These are phyloP conservation scores for Campoletis raptor DNA, from an alignment of 2,888 invertebrate genomes.

Conservation along the genomic window DNA sequence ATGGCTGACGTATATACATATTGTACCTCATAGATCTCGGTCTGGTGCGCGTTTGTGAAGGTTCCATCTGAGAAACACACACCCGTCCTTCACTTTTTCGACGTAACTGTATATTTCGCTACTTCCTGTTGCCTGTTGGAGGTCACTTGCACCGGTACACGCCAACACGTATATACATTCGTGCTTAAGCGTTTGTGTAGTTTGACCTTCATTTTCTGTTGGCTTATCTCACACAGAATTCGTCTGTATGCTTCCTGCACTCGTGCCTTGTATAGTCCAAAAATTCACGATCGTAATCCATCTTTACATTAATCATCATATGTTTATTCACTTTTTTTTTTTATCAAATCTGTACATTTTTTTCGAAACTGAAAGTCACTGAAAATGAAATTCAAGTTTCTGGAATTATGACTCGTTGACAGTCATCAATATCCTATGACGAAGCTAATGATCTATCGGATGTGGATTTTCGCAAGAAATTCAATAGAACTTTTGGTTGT, in stretches of 20 bases:
- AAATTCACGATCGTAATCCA: background rate
- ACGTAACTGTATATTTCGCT: slow-evolving; percentile 64
- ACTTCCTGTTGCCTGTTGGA: slow-evolving; percentile 68
- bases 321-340: background rate
- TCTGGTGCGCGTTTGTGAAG: slow-evolving; percentile 39
- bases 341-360: background rate
- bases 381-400: background rate
- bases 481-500: too few species aligned
- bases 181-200: background rate
- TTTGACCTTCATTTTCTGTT: slow-evolving; percentile 34
- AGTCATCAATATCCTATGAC: background rate
- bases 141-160: slow-evolving; percentile 64
- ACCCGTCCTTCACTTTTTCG: slow-evolving; percentile 65
- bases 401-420: background rate
- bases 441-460: background rate
- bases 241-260: background rate
- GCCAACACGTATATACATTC: slow-evolving; percentile 29
- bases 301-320: background rate
- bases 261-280: background rate
- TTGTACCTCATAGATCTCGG: slow-evolving; percentile 48
- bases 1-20: slow-evolving; percentile 22
- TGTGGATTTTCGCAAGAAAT: background rate
- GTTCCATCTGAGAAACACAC: slow-evolving; percentile 58
- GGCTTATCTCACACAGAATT: slow-evolving; percentile 9
- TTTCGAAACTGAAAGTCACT: background rate